Evolutionary conservation across 2,113 vertebrate species (phyloP).

Genomic region (Xiphophorus hellerii): DNA sequence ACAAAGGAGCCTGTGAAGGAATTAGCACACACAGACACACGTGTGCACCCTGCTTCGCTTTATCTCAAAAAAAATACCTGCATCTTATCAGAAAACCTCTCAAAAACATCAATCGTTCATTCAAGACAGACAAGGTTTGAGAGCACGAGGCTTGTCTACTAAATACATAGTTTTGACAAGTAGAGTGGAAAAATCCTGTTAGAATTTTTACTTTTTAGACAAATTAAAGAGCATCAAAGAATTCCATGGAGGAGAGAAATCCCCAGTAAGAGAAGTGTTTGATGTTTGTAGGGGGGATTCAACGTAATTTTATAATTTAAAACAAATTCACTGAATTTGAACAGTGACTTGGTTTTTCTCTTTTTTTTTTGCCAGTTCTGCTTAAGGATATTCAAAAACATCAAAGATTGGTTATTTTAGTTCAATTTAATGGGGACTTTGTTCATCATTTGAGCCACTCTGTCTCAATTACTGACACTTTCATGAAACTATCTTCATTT

Average conservation of each 20-base stretch:
- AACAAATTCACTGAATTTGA: background rate
- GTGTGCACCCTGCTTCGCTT: background rate
- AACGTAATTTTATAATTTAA: slow-evolving; percentile 1
- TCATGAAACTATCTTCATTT: background rate
- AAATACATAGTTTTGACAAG: slow-evolving; percentile 7
- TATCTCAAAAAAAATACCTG: slow-evolving; percentile 10
- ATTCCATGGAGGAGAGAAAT: background rate
- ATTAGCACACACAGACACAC: slow-evolving; percentile 8
- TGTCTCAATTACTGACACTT: background rate
- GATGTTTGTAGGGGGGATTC: background rate
- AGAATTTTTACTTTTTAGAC: slow-evolving; percentile 23
- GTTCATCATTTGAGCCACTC: background rate
- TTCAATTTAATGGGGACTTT: background rate
- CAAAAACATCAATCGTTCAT: slow-evolving; percentile 15
- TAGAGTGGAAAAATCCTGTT: background rate
- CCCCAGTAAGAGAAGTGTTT: background rate
- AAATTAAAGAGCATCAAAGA: slow-evolving; percentile 12
- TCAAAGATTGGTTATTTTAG: background rate
- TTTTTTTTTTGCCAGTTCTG: background rate
- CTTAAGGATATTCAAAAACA: background rate
- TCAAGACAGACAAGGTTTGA: slow-evolving; percentile 18
- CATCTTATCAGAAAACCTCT: background rate
- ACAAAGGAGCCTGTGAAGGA: slow-evolving; percentile 48
- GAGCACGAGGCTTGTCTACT: background rate
- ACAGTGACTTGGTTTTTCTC: background rate